A percentile compares a stretch with the other conserved stretches of the same genome.
Conservation (phyloP, 2,113 vertebrate species). For the Limnothrissa miodon region DNA sequence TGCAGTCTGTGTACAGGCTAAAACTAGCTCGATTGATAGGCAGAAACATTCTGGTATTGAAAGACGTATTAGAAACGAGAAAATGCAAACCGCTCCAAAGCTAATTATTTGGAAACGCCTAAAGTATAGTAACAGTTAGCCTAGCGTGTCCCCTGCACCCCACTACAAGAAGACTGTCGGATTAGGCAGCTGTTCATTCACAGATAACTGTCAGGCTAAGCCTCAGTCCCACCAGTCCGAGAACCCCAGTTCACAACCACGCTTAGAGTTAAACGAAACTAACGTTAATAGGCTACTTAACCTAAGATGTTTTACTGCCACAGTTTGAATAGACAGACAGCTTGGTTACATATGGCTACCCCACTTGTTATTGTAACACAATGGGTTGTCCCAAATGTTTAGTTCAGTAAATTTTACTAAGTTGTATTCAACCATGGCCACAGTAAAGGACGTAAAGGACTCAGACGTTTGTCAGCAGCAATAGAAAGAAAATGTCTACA, state of each 20-base stretch:
- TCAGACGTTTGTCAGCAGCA: neutral
- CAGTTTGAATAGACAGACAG: neutral
- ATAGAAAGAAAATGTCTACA: neutral
- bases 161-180: neutral
- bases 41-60: neutral
- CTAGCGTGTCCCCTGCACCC: neutral
- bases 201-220: neutral
- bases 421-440: too few species aligned
- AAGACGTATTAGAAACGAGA: neutral
- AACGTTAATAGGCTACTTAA: neutral
- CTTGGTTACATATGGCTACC: neutral
- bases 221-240: neutral
- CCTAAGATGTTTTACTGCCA: neutral
- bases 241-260: neutral
- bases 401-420: neutral
- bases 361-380: neutral
- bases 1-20: neutral
- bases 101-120: neutral
- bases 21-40: neutral
- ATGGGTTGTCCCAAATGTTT: neutral
- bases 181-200: constrained; percentile 16
- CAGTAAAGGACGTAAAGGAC: too few species aligned
- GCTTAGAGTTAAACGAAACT: neutral
- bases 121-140: neutral
- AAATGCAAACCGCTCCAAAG: too few species aligned